Conservation (phyloP, 2,797 vertebrate genomes). For the Anguilla pacifica region DNA sequence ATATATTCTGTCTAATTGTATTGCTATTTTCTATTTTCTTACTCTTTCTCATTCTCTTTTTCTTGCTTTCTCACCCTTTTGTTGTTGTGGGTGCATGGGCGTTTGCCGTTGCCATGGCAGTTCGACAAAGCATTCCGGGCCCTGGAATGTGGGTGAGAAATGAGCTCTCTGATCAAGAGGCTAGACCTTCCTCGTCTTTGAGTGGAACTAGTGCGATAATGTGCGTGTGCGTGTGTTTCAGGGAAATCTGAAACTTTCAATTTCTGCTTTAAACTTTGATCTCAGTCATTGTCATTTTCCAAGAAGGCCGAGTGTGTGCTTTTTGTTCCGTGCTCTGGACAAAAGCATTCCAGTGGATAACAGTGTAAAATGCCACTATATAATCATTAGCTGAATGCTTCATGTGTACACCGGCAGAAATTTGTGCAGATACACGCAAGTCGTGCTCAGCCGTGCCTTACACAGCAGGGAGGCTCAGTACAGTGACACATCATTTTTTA, state of each 20-base stretch:
- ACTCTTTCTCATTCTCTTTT: constrained; percentile 30
- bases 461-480: background rate
- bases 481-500: background rate
- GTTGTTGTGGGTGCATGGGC: constrained; percentile 47
- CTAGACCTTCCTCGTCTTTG: constrained; percentile 42
- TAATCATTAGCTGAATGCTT: background rate
- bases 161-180: constrained; percentile 46
- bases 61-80: background rate
- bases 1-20: constrained; percentile 11
- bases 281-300: background rate
- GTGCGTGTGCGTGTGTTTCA: background rate
- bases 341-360: constrained; percentile 4
- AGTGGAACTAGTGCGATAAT: constrained; percentile 50
- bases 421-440: background rate
- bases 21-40: constrained; percentile 33
- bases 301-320: background rate
- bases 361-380: background rate
- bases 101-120: constrained; percentile 68
- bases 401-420: background rate
- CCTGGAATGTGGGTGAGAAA: constrained; percentile 67
- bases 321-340: background rate
- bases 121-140: constrained; percentile 71
- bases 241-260: no score
- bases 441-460: background rate
- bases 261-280: background rate